A percentile compares a stretch with the other conserved stretches of the same genome.
phyloP scores from a whole-genome alignment of 2,113 vertebrate genomes.

The Chauna torquata region DNA sequence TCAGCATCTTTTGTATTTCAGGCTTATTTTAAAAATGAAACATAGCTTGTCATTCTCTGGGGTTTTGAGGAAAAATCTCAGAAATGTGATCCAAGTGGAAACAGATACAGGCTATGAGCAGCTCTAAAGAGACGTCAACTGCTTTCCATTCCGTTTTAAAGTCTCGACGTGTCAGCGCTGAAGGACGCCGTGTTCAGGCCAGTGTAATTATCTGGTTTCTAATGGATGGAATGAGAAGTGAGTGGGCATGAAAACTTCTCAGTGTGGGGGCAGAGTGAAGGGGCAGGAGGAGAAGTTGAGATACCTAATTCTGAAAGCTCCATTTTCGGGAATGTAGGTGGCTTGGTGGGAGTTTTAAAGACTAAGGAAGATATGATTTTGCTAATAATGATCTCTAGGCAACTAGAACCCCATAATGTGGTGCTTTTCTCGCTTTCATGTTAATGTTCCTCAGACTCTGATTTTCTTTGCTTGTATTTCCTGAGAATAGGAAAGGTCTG shows the following conservation, averaged over 20 bases:
- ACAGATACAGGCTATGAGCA: not conserved
- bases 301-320: not conserved
- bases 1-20: not conserved
- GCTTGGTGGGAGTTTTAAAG: constrained; percentile 48
- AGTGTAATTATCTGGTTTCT: not conserved
- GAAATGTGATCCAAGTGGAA: not conserved
- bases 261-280: not conserved
- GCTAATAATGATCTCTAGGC: constrained; percentile 52
- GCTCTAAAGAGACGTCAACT: not conserved
- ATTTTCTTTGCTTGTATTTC: not conserved
- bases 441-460: not conserved
- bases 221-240: not conserved
- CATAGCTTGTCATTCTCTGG: not conserved
- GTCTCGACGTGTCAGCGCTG: not conserved
- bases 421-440: not conserved
- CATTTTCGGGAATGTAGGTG: constrained; percentile 22
- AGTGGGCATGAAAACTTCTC: not conserved
- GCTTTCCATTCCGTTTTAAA: not conserved
- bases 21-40: constrained; percentile 40
- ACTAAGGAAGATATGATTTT: not conserved
- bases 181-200: not conserved
- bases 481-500: not conserved
- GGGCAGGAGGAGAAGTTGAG: not conserved
- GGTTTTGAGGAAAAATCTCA: not conserved
- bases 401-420: constrained; percentile 3